phyloP scores from a whole-genome alignment of 1,140 invertebrate species.

The Drosophila athabasca region DNA sequence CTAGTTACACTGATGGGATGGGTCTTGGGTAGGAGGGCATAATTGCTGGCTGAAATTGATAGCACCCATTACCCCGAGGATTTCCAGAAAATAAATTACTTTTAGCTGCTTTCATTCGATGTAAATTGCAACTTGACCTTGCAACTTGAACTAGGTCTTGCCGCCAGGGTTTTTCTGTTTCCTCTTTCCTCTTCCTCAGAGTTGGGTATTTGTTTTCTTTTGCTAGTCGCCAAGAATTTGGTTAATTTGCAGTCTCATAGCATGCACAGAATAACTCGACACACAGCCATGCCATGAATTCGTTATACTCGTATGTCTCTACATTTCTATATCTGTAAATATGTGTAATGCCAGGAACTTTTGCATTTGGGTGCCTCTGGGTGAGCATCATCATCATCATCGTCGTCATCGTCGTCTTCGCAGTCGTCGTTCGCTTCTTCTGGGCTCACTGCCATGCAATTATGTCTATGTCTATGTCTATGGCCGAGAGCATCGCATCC shows the following conservation, averaged over 20 bases:
- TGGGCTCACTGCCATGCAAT: slow-evolving; percentile 65
- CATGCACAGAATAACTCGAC: slow-evolving; percentile 18
- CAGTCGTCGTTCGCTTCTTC: slow-evolving; percentile 20
- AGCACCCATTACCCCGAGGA: slow-evolving; percentile 12
- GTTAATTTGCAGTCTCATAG: slow-evolving; percentile 53
- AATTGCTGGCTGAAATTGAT: slow-evolving; percentile 35
- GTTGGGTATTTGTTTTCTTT: slow-evolving; percentile 9
- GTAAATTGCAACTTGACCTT: not conserved
- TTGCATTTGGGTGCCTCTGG: too few relatives aligned
- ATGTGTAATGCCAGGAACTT: slow-evolving; percentile 23
- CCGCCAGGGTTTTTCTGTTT: slow-evolving; percentile 32
- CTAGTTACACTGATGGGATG: slow-evolving; percentile 13
- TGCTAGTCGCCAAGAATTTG: slow-evolving; percentile 27
- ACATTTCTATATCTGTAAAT: slow-evolving; percentile 53
- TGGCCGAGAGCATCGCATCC: slow-evolving; percentile 35
- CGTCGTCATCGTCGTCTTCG: slow-evolving; percentile 1
- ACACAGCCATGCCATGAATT: slow-evolving; percentile 51
- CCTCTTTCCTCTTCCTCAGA: slow-evolving; percentile 1
- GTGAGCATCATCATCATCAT: too few relatives aligned
- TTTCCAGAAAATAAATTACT: too few relatives aligned
- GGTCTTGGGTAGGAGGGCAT: slow-evolving; percentile 16
- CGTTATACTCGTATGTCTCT: slow-evolving; percentile 30
- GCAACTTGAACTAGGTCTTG: too few relatives aligned
- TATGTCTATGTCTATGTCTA: slow-evolving; percentile 45
- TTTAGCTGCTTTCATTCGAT: not conserved